Evolutionary conservation across 2,797 vertebrate genomes (phyloP).

Genomic region (Botia kubotai): DNA sequence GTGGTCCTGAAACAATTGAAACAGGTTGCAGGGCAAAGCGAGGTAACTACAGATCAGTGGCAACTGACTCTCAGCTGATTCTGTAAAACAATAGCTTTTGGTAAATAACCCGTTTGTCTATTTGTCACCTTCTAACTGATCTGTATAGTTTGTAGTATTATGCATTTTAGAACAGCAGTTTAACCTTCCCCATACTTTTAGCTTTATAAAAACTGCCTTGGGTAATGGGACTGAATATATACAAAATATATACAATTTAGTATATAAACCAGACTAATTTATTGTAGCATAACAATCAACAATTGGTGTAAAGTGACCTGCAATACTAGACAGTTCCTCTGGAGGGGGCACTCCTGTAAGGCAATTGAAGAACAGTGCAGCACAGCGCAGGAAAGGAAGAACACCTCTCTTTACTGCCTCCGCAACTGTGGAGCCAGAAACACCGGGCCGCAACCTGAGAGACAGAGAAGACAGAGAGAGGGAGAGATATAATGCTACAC

Average conservation of each 20-base stretch:
- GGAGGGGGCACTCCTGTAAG: conserved; percentile 92
- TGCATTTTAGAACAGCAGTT: neutral
- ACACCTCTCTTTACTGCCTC: conserved; percentile 87
- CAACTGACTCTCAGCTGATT: conserved; percentile 83
- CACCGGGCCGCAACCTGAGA: conserved; percentile 76
- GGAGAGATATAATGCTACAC: neutral
- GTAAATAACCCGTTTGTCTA: neutral
- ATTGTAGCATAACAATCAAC: neutral
- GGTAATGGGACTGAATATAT: neutral
- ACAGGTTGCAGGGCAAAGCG: conserved; percentile 90
- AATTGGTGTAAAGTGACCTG: conserved; percentile 63
- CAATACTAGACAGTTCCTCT: conserved; percentile 82
- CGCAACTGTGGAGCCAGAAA: conserved; percentile 85
- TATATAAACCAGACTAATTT: neutral
- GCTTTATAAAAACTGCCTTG: neutral
- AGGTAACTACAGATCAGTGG: conserved; percentile 91
- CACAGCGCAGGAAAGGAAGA: conserved; percentile 89
- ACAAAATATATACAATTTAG: no score
- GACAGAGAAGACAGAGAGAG: conserved; percentile 4
- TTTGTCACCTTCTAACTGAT: neutral
- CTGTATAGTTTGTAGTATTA: neutral
- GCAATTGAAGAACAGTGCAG: conserved; percentile 93
- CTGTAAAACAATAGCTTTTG: conserved; percentile 70
- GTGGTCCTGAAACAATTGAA: conserved; percentile 93
- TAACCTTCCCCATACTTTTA: neutral